A percentile compares a stretch with the other conserved stretches of the same genome.
Evolutionary conservation across 2,797 vertebrate genomes (phyloP).

Genomic region (Microctenopoma steveboyesi): DNA sequence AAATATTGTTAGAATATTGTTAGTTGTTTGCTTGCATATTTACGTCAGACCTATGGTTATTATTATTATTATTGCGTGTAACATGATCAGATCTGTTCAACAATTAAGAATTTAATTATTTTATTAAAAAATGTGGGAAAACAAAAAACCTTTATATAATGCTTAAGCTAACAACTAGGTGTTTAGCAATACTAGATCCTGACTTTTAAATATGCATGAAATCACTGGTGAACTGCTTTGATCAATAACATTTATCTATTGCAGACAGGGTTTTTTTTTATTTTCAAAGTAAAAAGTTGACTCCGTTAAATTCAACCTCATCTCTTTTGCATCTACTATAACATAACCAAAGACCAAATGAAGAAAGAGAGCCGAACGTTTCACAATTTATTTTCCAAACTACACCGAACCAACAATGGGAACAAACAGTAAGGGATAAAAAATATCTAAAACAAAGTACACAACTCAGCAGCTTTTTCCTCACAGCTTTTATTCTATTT

Average conservation of each 20-base stretch:
- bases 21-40: not conserved
- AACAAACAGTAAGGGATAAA: not conserved
- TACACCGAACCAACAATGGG: not conserved
- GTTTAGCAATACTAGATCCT: not conserved
- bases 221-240: slow-evolving; percentile 3
- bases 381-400: slow-evolving; percentile 39
- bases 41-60: not conserved
- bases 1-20: not conserved
- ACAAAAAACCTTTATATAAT: not conserved
- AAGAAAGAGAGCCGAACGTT: slow-evolving; percentile 4
- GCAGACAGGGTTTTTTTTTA: not conserved
- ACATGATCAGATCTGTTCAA: not conserved
- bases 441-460: not conserved
- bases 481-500: not conserved
- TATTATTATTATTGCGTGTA: not conserved
- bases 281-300: not conserved
- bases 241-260: slow-evolving; percentile 2
- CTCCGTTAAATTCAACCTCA: not conserved
- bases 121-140: no score
- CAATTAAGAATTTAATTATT: not conserved
- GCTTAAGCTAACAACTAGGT: not conserved
- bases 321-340: slow-evolving; percentile 3
- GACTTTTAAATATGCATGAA: slow-evolving; percentile 1
- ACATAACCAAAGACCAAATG: not conserved
- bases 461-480: not conserved